phyloP scores from a whole-genome alignment of 2,113 vertebrate genomes.

The Ctenomys sociabilis region DNA sequence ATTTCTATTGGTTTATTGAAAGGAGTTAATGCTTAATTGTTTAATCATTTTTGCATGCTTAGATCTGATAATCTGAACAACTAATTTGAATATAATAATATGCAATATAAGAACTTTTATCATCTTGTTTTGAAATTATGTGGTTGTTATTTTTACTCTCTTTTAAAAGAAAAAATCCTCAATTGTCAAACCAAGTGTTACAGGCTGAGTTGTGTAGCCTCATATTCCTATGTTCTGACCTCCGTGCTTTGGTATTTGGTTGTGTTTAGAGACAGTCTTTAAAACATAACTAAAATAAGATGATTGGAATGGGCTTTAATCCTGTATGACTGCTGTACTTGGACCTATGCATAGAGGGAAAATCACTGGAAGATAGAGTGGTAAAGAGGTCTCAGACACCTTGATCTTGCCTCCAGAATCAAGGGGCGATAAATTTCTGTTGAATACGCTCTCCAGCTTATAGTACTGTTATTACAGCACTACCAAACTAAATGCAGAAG shows the following conservation, averaged over 20 bases:
- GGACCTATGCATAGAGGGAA: not conserved
- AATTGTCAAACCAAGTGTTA: not conserved
- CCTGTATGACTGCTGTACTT: not conserved
- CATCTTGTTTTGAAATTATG: too few species aligned
- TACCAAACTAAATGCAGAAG: not conserved
- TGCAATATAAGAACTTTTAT: too few species aligned
- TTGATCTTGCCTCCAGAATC: not conserved
- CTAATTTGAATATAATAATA: too few species aligned
- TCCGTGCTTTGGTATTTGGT: not conserved
- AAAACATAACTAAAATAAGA: not conserved
- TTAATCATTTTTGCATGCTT: too few species aligned
- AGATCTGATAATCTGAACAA: too few species aligned
- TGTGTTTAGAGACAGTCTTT: not conserved
- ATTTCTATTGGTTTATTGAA: too few species aligned
- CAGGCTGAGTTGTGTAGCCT: not conserved
- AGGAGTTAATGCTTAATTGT: too few species aligned
- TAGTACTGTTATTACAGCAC: not conserved
- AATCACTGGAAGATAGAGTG: not conserved
- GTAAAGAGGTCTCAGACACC: not conserved
- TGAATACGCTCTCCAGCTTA: not conserved
- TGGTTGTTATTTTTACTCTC: too few species aligned
- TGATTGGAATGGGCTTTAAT: not conserved
- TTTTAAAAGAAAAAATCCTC: not conserved
- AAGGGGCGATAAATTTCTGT: not conserved
- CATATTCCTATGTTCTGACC: not conserved